Evolutionary conservation across 1,140 invertebrate species (phyloP).

Genomic region (Neuroterus valhalla): DNA sequence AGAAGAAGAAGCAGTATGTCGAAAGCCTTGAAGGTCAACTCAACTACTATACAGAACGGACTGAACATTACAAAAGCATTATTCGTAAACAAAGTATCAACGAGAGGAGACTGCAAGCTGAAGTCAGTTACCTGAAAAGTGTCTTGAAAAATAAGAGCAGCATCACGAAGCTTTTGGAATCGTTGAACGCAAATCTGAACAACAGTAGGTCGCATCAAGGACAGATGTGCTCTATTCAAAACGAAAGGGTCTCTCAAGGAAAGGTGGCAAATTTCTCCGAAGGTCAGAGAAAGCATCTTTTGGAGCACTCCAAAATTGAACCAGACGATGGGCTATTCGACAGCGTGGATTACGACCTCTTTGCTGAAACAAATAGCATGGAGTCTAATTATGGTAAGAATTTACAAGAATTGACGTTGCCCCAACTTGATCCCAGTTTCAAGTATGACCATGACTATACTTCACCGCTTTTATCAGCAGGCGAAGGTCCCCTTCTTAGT

Average conservation of each 20-base stretch:
- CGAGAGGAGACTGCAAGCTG: constrained; percentile 70
- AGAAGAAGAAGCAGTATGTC: constrained; percentile 77
- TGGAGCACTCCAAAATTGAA: too few species aligned
- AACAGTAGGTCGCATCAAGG: constrained; percentile 28
- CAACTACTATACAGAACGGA: constrained; percentile 67
- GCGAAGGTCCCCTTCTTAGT: neutral
- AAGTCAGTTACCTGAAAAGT: constrained; percentile 75
- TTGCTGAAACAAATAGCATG: neutral
- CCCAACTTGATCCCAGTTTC: constrained; percentile 4
- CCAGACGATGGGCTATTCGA: too few species aligned
- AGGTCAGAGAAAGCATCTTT: too few species aligned
- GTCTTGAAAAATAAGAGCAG: constrained; percentile 75
- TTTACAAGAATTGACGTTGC: neutral
- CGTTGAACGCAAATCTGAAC: constrained; percentile 64
- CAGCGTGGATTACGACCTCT: too few species aligned
- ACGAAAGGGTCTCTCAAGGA: neutral
- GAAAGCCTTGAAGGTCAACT: constrained; percentile 76
- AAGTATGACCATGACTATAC: neutral
- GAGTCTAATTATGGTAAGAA: neutral
- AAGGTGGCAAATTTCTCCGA: too few species aligned
- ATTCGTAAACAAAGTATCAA: constrained; percentile 72
- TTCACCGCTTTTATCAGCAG: too few species aligned
- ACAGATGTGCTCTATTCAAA: neutral
- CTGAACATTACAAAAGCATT: constrained; percentile 70
- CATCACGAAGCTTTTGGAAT: constrained; percentile 71